Evolutionary conservation across 2,888 invertebrate species (phyloP), one percentile per base, ranked within the genome.

Genomic region (Encarsia formosa): DNA sequence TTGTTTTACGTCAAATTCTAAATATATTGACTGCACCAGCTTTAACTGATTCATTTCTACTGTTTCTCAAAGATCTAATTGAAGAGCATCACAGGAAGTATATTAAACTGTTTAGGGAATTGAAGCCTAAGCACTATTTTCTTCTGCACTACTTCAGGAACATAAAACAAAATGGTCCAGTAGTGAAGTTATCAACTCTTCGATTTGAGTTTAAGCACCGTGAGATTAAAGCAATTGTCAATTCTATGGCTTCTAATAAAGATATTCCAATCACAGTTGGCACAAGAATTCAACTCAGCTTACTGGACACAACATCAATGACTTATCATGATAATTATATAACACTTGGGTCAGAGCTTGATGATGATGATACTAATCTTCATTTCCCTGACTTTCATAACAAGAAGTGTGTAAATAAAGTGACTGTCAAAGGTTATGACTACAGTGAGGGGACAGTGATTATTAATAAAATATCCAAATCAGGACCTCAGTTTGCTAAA

Each of bases 151-250:
- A 58, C 22, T n/a, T 34, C 24, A 9, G 32, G 6, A n/a, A 50
- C 1, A 50, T 52, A 11, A 16, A 34, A 44, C 11, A 32, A 24
- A 52, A 52, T 22, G 48, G 54, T 1, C 54, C 54, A 4, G 26
- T 50, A 15, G 19, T 34, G 24, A 34, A 47, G 20, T 24, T 26
- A 13, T 52, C 47, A 26, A n/a, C 45, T 3, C 50, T 55, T 44
- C 13, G 50, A 20, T 58, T 37, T 16, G 52, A 58, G 48, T 54
- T 48, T 2, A 54, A 52, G 18, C 57, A 57, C 26, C 26, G 37
- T 16, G 46, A 49, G 16, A 42, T 49, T 11, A 57, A 46, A 31
- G 24, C 23, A 16, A 38, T 46, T 18, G 23, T 32, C 2, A 3
- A 15, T 26, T 39, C 39, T 40, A 35, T 38, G 16, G 32, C 56